These are phyloP conservation scores for Dryococelus australis DNA, from an alignment of 2,888 invertebrate species.

Conservation along the genomic window DNA sequence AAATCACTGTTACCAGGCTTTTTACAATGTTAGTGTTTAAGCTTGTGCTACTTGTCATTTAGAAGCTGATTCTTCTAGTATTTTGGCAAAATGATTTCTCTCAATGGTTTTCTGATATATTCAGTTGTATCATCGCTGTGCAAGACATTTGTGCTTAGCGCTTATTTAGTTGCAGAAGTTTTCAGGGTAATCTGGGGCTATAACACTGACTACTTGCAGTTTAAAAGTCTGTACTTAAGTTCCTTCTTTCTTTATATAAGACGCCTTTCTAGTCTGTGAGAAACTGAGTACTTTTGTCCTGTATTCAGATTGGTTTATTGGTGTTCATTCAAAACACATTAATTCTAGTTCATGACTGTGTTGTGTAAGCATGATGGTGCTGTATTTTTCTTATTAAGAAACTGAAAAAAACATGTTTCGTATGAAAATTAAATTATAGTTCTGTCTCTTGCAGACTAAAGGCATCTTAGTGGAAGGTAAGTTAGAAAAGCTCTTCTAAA, in stretches of 20 bases:
- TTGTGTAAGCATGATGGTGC: slow-evolving; percentile 27
- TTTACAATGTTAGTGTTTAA: background rate
- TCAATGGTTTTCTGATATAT: background rate
- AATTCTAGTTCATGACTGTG: slow-evolving; percentile 12
- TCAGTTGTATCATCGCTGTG: background rate
- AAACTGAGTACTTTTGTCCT: slow-evolving; percentile 28
- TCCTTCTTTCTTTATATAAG: background rate
- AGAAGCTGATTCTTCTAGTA: background rate
- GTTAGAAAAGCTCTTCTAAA: slow-evolving; percentile 4
- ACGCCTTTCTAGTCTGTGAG: slow-evolving; percentile 26
- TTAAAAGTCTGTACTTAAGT: background rate
- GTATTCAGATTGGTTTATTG: slow-evolving; percentile 20
- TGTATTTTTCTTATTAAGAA: slow-evolving; percentile 21
- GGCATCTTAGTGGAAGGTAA: slow-evolving; percentile 29
- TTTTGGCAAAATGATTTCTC: background rate
- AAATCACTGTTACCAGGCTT: background rate
- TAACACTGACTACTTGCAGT: background rate
- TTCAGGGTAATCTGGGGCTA: background rate
- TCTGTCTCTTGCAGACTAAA: slow-evolving; percentile 31
- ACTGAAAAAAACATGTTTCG: background rate
- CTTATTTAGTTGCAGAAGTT: slow-evolving; percentile 9
- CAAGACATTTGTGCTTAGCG: background rate
- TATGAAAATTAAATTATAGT: slow-evolving; percentile 17
- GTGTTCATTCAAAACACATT: background rate
- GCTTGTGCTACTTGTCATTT: background rate